Conservation (phyloP, 2,888 invertebrate species). For the Drosophila mimica region DNA sequence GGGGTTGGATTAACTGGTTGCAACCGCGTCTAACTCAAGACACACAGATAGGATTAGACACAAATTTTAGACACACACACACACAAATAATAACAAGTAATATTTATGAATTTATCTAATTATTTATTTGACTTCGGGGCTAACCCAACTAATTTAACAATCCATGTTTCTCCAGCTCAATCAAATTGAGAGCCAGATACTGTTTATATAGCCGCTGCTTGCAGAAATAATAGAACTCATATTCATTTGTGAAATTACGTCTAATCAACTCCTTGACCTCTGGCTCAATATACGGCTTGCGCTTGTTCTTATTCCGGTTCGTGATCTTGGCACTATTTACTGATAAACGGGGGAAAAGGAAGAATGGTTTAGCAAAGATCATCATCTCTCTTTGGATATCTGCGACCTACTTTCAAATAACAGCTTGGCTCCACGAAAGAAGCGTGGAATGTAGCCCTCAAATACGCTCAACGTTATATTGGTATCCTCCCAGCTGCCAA, state of each 20-base stretch:
- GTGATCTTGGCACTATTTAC: conserved; percentile 64
- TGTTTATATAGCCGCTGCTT: conserved; percentile 92
- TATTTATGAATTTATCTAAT: not conserved
- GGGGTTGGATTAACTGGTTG: conserved; percentile 19
- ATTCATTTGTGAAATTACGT: conserved; percentile 93
- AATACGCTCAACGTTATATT: conserved; percentile 93
- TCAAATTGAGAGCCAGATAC: conserved; percentile 86
- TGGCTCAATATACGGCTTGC: conserved; percentile 88
- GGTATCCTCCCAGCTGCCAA: conserved; percentile 94
- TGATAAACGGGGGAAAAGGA: conserved; percentile 19
- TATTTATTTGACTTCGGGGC: not conserved
- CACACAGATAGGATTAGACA: conserved; percentile 60
- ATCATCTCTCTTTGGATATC: not conserved
- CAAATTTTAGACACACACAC: conserved; percentile 25
- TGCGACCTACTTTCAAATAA: conserved; percentile 71
- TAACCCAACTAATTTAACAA: conserved; percentile 46
- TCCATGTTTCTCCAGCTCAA: conserved; percentile 62
- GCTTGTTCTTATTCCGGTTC: conserved; percentile 91
- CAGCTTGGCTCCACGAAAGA: conserved; percentile 90
- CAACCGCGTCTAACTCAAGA: not conserved
- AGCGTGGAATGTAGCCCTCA: conserved; percentile 92
- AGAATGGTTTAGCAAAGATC: not conserved
- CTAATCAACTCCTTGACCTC: conserved; percentile 88
- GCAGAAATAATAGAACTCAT: conserved; percentile 95
- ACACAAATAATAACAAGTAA: conserved; percentile 2